Evolutionary conservation across 2,888 invertebrate genomes (phyloP).

Genomic region (Dysmachus trigonus): DNA sequence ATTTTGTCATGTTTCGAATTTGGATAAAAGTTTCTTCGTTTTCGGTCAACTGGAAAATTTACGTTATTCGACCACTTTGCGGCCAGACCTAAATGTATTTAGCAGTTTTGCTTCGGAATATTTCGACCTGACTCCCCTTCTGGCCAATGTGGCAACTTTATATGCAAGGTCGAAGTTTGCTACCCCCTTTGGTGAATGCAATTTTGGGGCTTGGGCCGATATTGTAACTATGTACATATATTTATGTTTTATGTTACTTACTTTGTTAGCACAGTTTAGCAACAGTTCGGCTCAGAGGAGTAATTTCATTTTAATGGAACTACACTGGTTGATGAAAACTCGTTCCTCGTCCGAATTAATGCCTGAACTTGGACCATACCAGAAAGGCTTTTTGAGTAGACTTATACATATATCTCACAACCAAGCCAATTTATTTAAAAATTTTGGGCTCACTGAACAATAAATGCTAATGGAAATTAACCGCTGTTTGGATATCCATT

Average conservation of each 20-base stretch:
- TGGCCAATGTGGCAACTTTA: background rate
- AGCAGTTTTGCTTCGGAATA: background rate
- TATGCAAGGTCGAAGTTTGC: background rate
- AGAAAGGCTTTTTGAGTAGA: background rate
- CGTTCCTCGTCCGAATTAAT: background rate
- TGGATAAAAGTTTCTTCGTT: background rate
- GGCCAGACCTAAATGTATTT: background rate
- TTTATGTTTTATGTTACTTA: background rate
- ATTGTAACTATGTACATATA: background rate
- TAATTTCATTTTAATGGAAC: background rate
- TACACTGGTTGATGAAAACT: background rate
- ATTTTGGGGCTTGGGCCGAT: background rate
- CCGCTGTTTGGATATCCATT: no score
- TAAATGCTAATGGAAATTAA: no score
- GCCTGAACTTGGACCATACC: background rate
- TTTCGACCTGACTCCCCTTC: background rate
- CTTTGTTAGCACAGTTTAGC: background rate
- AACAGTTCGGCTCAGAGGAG: background rate
- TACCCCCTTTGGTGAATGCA: background rate
- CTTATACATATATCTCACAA: background rate
- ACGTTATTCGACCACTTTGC: background rate
- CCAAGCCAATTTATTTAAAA: background rate
- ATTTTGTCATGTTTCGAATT: background rate
- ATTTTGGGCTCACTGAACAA: background rate
- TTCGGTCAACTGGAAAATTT: background rate